A percentile compares a stretch with the other conserved stretches of the same genome.
Evolutionary conservation across 2,888 invertebrate genomes (phyloP).

Genomic region (Melieria picta): DNA sequence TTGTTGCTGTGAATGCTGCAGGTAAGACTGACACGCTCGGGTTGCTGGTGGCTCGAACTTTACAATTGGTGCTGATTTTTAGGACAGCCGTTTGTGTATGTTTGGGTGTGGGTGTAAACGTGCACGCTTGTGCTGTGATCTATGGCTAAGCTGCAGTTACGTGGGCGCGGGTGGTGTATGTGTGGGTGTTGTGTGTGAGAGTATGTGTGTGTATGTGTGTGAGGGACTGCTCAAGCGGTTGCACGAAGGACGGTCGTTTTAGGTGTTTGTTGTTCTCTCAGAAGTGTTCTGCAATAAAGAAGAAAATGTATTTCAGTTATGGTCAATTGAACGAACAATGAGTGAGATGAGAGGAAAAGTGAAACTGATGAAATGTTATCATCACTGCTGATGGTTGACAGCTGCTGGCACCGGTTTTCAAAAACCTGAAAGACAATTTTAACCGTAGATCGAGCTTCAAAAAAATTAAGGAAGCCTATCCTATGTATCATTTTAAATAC

Average conservation of each 20-base stretch:
- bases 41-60: no score
- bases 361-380: no score
- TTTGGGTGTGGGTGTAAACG: background rate
- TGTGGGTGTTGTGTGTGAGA: background rate
- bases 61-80: background rate
- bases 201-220: background rate
- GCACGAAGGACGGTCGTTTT: conserved; percentile 17
- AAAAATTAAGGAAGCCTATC: no score
- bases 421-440: no score
- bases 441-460: no score
- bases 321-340: background rate
- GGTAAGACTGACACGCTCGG: background rate
- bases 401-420: no score
- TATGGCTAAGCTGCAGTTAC: conserved; percentile 11
- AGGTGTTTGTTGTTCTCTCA: background rate
- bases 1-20: conserved; percentile 9
- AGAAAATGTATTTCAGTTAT: background rate
- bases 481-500: no score
- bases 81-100: background rate
- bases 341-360: no score
- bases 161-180: background rate
- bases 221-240: background rate
- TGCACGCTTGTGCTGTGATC: conserved; percentile 11
- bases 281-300: conserved; percentile 6
- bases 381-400: no score